Evolutionary conservation across 53 echinoderm and acorn worm genomes (phyloP).

Genomic region (Holothuria scabra): DNA sequence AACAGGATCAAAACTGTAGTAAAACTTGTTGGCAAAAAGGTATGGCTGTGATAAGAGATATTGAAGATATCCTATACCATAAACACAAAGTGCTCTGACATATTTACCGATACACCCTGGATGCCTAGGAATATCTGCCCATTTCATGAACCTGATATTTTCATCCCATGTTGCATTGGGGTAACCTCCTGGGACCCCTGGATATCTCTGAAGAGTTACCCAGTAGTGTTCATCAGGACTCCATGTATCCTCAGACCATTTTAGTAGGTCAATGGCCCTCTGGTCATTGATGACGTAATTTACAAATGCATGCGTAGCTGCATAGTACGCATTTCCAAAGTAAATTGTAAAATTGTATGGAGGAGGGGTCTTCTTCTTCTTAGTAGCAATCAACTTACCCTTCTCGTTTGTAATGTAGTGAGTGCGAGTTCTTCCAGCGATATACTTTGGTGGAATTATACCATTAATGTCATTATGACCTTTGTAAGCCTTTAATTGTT

Average conservation of each 20-base stretch:
- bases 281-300: conserved; percentile 76
- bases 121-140: conserved; percentile 65
- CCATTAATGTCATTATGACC: conserved; percentile 86
- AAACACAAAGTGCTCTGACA: conserved; percentile 78
- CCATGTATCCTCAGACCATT: conserved; percentile 87
- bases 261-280: conserved; percentile 73
- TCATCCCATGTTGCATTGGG: conserved; percentile 71
- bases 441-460: conserved; percentile 59
- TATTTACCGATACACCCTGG: conserved; percentile 81
- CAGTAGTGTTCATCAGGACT: conserved; percentile 95
- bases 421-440: conserved; percentile 62
- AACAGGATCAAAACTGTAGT: conserved; percentile 85
- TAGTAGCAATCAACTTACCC: conserved; percentile 61
- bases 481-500: conserved; percentile 75
- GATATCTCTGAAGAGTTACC: conserved; percentile 78
- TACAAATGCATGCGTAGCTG: conserved; percentile 69
- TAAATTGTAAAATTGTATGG: conserved; percentile 79
- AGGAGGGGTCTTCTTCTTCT: conserved; percentile 67
- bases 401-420: conserved; percentile 51
- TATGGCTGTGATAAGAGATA: conserved; percentile 70
- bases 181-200: conserved; percentile 84
- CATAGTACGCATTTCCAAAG: conserved; percentile 94
- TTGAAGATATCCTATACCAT: conserved; percentile 76
- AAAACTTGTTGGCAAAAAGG: conserved; percentile 88
- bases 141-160: conserved; percentile 85